A percentile compares a stretch with the other conserved stretches of the same genome.
These are phyloP conservation scores for Drosophila differens DNA, from an alignment of 2,888 invertebrate species.

Conservation along the genomic window DNA sequence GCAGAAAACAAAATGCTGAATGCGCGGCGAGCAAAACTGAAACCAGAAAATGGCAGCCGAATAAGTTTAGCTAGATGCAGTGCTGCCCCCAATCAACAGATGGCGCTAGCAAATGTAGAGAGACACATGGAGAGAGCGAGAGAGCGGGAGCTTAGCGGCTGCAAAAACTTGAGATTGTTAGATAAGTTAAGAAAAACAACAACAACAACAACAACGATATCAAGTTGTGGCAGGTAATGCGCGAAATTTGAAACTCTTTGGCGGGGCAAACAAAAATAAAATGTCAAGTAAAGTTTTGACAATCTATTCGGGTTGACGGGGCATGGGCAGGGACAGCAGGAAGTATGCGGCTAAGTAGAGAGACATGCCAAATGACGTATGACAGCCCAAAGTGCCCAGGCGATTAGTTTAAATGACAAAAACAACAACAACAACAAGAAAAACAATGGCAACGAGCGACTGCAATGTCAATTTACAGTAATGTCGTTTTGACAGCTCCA, in stretches of 20 bases:
- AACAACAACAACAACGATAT: slow-evolving; percentile 3
- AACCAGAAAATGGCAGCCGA: slow-evolving; percentile 2
- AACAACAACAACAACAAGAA: slow-evolving; percentile 32
- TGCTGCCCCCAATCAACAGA: slow-evolving; percentile 50
- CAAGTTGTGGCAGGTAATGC: slow-evolving; percentile 26
- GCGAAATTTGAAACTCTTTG: slow-evolving; percentile 39
- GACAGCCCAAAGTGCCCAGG: slow-evolving; percentile 59
- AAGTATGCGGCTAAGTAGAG: slow-evolving; percentile 26
- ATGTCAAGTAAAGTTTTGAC: slow-evolving; percentile 45
- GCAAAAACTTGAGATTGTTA: slow-evolving; percentile 20
- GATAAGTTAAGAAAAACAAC: slow-evolving; percentile 18
- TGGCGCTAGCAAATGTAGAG: slow-evolving; percentile 47
- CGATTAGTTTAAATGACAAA: slow-evolving; percentile 67
- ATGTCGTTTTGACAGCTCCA: slow-evolving; percentile 45
- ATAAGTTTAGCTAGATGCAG: not conserved
- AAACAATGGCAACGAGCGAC: slow-evolving; percentile 10
- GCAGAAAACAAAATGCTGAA: slow-evolving; percentile 31
- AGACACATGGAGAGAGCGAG: not conserved
- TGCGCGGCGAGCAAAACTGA: slow-evolving; percentile 38
- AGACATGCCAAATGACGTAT: slow-evolving; percentile 51
- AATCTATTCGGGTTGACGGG: slow-evolving; percentile 10
- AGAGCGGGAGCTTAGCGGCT: not conserved
- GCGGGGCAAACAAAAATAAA: slow-evolving; percentile 28
- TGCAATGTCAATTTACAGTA: slow-evolving; percentile 46
- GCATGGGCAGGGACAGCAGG: not conserved